Conservation (phyloP, 2,888 invertebrate genomes). For the Strigamia maritima region DNA sequence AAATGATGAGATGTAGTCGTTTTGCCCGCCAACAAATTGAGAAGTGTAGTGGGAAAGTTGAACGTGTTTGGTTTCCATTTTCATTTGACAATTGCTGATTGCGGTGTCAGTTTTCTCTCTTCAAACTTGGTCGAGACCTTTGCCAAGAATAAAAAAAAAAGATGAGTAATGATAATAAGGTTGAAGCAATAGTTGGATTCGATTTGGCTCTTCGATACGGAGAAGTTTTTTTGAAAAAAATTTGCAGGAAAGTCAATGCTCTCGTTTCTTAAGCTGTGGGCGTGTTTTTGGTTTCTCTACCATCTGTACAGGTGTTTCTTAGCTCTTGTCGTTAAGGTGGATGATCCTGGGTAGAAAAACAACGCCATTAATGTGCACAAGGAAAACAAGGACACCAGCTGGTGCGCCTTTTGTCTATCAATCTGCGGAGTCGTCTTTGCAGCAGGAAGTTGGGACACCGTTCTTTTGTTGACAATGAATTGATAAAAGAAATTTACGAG, state of each 20-base stretch:
- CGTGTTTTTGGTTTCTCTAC: constrained; percentile 25
- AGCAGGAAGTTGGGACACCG: background rate
- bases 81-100: background rate
- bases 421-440: constrained; percentile 25
- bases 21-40: background rate
- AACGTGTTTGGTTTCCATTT: constrained; percentile 5
- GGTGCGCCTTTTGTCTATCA: constrained; percentile 26
- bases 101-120: background rate
- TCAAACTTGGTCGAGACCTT: background rate
- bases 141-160: background rate
- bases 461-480: constrained; percentile 19
- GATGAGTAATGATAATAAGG: background rate
- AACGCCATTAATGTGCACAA: constrained; percentile 28
- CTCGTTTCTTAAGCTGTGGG: constrained; percentile 34
- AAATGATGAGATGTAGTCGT: background rate
- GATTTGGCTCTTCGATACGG: background rate
- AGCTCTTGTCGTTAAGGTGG: constrained; percentile 34
- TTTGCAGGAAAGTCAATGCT: background rate
- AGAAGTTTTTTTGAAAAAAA: background rate
- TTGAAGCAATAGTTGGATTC: background rate
- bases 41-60: background rate
- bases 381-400: constrained; percentile 31
- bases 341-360: constrained; percentile 29
- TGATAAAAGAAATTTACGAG: constrained; percentile 5
- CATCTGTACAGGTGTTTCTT: constrained; percentile 32